phyloP scores from a whole-genome alignment of 1,140 invertebrate species.

The Globodera rostochiensis region DNA sequence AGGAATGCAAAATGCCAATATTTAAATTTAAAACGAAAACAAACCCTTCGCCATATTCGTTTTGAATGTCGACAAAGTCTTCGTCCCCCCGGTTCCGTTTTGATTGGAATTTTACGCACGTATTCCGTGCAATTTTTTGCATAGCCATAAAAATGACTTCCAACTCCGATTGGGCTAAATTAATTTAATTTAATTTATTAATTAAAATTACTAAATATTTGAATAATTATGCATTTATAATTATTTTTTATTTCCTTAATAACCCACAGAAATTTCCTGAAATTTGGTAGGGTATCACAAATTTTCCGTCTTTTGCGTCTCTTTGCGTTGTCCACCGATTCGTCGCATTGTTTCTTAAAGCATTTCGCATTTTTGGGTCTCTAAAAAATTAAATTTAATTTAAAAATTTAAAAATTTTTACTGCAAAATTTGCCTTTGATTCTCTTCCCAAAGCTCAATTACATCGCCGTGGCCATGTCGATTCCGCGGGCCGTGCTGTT shows the following conservation, averaged over 20 bases:
- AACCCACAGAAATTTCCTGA: constrained; percentile 33
- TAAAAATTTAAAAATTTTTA: background rate
- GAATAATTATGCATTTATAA: background rate
- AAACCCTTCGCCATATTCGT: constrained; percentile 34
- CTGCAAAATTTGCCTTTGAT: background rate
- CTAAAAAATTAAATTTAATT: background rate
- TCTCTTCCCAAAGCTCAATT: background rate
- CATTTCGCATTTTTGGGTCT: constrained; percentile 25
- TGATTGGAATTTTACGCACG: constrained; percentile 31
- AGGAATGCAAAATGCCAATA: no score
- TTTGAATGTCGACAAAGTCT: constrained; percentile 38
- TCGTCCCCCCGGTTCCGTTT: constrained; percentile 24
- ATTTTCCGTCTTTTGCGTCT: constrained; percentile 27
- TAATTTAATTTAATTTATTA: background rate
- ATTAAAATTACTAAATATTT: background rate
- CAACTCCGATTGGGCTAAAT: background rate
- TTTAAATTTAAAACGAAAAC: no score
- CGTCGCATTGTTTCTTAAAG: constrained; percentile 16
- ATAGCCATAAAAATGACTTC: background rate
- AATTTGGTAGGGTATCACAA: constrained; percentile 31
- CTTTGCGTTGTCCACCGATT: constrained; percentile 27
- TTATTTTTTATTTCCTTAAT: background rate
- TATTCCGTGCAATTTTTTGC: constrained; percentile 4
- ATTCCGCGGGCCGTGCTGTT: background rate
- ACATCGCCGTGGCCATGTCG: constrained; percentile 1